Evolutionary conservation across 2,797 vertebrate genomes (phyloP).

Genomic region (Urocyon cinereoargenteus): DNA sequence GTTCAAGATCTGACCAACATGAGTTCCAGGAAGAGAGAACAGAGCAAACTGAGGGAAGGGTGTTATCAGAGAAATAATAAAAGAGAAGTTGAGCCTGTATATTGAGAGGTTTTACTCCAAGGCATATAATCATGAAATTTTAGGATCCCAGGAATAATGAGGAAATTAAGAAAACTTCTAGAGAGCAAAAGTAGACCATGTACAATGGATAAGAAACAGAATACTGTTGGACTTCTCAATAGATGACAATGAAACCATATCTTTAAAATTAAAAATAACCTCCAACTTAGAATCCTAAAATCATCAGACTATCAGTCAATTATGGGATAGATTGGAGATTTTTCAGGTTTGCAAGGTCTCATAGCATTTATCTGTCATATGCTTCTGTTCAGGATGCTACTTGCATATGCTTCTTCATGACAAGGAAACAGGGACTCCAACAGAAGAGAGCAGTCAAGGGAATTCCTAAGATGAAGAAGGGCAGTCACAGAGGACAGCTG

Average conservation of each 20-base stretch:
- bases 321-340: neutral
- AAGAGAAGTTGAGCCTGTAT: neutral
- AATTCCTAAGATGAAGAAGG: neutral
- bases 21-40: neutral
- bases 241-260: neutral
- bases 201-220: neutral
- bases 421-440: neutral
- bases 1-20: neutral
- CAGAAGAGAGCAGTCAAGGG: neutral
- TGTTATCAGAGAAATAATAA: conserved; percentile 17
- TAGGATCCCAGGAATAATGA: neutral
- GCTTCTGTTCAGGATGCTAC: neutral
- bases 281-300: neutral
- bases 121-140: neutral
- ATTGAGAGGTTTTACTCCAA: conserved; percentile 37
- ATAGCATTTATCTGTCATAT: neutral
- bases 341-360: neutral
- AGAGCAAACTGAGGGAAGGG: neutral
- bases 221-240: neutral
- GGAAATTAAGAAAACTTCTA: conserved; percentile 12
- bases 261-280: neutral
- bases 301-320: neutral
- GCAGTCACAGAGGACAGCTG: neutral
- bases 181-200: neutral
- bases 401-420: neutral